Evolutionary conservation across 2,113 vertebrate species (phyloP), one percentile per base, ranked within the genome.

Genomic region (Xerus inauris): DNA sequence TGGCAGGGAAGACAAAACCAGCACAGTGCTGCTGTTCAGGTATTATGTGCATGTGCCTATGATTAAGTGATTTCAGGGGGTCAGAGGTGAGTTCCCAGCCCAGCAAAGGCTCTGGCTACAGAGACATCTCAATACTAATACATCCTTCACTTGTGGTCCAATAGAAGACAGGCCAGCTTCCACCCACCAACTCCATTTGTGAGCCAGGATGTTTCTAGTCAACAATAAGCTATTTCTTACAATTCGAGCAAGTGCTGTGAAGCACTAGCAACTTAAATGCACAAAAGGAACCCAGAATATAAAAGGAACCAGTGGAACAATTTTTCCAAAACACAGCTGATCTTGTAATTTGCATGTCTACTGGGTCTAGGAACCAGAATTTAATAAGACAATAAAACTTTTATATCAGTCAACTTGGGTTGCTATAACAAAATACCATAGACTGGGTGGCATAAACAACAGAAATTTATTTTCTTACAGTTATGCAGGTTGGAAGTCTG

Each of bases 41-140:
- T 92, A 80, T 62, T 88, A 89, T 40, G 49, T 47, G 51, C 16
- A n/a, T 83, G 69, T 28, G 22, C 11, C 38, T 81, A 87, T 86
- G 94, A 94, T 88, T 96, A 96, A 93, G 49, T 93, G 45, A 95
- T 89, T 87, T 95, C 26, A 42, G 54, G 79, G 95, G 64, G 6
- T 38, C 38, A 91, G 57, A 69, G 93, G 57, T 42, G 69, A 93
- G 62, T 86, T 71, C 86, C 0, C 49, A 94, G 86, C 10, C 54
- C 26, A 97, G 79, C 49, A 95, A 92, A 94, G 72, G 62, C 24
- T 91, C 94, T 92, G 71, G 47, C 26, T 64, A 42, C 54, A 85
- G 59, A 91, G 83, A 82, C 64, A 92, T 79, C 75, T 71, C 45
- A 20, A 80, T 14, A 42, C 8, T 73, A 82, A 89, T 76, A 51